These are phyloP conservation scores for Hormaphis cornu DNA, from an alignment of 1,140 invertebrate genomes.

Conservation along the genomic window DNA sequence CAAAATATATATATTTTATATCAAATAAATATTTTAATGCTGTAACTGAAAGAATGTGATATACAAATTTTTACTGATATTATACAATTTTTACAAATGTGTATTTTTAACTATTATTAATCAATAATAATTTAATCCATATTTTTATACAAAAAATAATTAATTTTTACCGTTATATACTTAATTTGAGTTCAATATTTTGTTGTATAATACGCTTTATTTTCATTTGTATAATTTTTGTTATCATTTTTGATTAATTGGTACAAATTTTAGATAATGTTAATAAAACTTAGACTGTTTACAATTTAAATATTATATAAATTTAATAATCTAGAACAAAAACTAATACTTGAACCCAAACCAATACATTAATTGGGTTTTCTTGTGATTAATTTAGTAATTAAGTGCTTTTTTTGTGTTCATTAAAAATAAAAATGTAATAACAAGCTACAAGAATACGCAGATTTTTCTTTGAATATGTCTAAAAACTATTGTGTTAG, in stretches of 20 bases:
- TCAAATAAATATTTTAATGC: neutral
- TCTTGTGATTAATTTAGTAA: neutral
- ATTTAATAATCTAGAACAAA: neutral
- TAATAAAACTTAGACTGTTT: constrained; percentile 7
- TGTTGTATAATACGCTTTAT: neutral
- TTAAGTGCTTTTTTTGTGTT: neutral
- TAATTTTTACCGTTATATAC: neutral
- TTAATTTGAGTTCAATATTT: neutral
- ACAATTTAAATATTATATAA: neutral
- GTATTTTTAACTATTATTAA: neutral
- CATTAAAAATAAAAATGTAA: constrained; percentile 1
- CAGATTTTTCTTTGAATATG: too few species aligned
- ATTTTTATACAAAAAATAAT: constrained; percentile 7
- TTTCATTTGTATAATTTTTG: neutral
- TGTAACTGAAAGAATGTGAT: neutral
- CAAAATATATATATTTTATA: constrained; percentile 16
- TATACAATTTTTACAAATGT: neutral
- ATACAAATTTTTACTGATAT: constrained; percentile 2
- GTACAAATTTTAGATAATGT: constrained; percentile 13
- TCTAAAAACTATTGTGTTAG: too few species aligned
- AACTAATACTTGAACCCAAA: neutral
- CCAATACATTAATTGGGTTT: neutral
- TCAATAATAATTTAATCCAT: neutral
- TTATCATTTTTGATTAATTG: neutral
- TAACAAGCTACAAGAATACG: too few species aligned